Evolutionary conservation across 2,888 invertebrate species (phyloP).

Genomic region (Agrochola macilenta): DNA sequence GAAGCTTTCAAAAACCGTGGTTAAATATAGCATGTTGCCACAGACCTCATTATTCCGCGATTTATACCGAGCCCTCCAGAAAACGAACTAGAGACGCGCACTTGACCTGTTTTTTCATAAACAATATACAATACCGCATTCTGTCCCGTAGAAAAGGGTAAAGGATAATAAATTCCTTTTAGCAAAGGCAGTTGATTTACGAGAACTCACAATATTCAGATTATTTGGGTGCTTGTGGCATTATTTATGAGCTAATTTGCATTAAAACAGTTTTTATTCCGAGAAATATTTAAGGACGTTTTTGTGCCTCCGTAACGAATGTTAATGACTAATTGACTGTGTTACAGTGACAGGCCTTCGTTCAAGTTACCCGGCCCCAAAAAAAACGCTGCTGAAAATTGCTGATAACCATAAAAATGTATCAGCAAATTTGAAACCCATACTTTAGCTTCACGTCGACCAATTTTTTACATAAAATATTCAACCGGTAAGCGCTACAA

Average conservation of each 20-base stretch:
- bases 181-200: conserved; percentile 77
- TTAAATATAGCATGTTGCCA: conserved; percentile 42
- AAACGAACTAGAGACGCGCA: conserved; percentile 56
- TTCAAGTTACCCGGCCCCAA: conserved; percentile 3
- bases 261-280: conserved; percentile 62
- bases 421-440: conserved; percentile 41
- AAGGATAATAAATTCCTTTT: conserved; percentile 75
- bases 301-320: conserved; percentile 46
- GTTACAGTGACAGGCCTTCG: conserved; percentile 28
- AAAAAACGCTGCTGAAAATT: conserved; percentile 15
- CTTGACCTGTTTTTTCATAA: conserved; percentile 68
- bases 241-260: conserved; percentile 70
- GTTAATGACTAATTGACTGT: conserved; percentile 53
- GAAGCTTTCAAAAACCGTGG: conserved; percentile 30
- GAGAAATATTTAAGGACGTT: conserved; percentile 39
- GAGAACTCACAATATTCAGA: conserved; percentile 67
- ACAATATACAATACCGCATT: conserved; percentile 68
- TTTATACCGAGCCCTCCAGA: conserved; percentile 49
- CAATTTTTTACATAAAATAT: conserved; percentile 51
- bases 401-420: conserved; percentile 21
- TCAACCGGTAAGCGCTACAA: conserved; percentile 19
- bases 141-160: conserved; percentile 71
- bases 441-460: background rate
- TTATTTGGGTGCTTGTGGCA: conserved; percentile 64
- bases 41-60: conserved; percentile 55